Conservation (phyloP, 2,888 invertebrate genomes). For the Noctua janthina region DNA sequence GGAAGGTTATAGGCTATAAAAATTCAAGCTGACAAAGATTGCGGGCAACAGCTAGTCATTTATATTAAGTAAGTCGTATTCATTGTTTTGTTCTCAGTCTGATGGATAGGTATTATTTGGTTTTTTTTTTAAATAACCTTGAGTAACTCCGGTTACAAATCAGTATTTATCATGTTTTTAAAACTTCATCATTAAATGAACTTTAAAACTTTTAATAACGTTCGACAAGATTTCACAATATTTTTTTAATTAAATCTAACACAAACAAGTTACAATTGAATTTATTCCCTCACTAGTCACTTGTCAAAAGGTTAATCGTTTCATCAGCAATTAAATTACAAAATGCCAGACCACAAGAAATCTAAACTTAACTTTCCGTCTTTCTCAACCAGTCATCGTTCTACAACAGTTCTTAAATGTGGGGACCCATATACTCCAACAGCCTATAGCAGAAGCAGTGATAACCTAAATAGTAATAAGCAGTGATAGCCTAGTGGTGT, state of each 20-base stretch:
- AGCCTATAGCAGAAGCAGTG: neutral
- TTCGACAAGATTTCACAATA: conserved; percentile 8
- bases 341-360: neutral
- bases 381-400: neutral
- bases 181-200: neutral
- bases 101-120: too few relatives aligned
- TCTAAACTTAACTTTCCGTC: neutral
- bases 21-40: too few relatives aligned
- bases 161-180: conserved; percentile 2
- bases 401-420: neutral
- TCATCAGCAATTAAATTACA: neutral
- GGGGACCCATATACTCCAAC: neutral
- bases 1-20: too few relatives aligned
- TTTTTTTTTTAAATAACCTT: too few relatives aligned
- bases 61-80: too few relatives aligned
- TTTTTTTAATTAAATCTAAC: neutral
- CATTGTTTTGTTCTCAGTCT: too few relatives aligned
- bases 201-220: conserved; percentile 15
- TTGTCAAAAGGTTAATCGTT: conserved; percentile 25
- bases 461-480: too few relatives aligned
- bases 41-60: too few relatives aligned
- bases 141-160: neutral
- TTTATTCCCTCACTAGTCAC: neutral
- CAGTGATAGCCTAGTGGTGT: too few relatives aligned
- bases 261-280: too few relatives aligned